These are phyloP conservation scores for Archaeoteleia sp. DNA, from an alignment of 2,888 invertebrate genomes.

Conservation along the genomic window DNA sequence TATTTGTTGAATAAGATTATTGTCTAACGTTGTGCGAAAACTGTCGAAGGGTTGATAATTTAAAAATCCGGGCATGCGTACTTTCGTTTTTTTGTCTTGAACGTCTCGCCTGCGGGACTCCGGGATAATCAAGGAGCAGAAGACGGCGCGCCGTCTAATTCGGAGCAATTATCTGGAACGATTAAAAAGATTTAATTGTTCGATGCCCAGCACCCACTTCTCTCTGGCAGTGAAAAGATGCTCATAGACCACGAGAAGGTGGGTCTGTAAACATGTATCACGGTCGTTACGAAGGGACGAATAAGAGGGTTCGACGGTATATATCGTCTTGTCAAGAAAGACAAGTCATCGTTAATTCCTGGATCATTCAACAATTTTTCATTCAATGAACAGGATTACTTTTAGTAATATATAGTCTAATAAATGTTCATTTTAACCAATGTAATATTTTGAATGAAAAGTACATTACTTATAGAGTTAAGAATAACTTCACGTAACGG, in stretches of 20 bases:
- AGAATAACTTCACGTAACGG: too few species aligned
- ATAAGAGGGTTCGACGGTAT: conserved; percentile 57
- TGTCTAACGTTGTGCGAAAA: too few species aligned
- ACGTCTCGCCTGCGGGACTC: conserved; percentile 35
- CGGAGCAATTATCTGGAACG: conserved; percentile 68
- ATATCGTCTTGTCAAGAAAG: conserved; percentile 51
- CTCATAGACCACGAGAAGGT: conserved; percentile 37
- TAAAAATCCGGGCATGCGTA: conserved; percentile 2
- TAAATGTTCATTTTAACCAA: too few species aligned
- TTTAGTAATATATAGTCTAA: too few species aligned
- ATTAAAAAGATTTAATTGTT: conserved; percentile 73
- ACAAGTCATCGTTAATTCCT: conserved; percentile 37
- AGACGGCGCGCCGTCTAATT: conserved; percentile 62
- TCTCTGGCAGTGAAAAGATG: conserved; percentile 29
- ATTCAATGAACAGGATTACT: not conserved
- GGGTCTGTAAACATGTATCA: conserved; percentile 57
- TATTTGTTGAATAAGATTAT: too few species aligned
- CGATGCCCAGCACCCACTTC: conserved; percentile 49
- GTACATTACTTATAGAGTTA: too few species aligned
- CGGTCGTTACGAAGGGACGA: conserved; percentile 50
- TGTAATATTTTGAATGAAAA: too few species aligned
- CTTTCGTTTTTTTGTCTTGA: conserved; percentile 18
- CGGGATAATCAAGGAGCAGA: conserved; percentile 54
- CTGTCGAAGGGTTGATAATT: not conserved
- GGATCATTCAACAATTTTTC: not conserved